Evolutionary conservation across 2,797 vertebrate species (phyloP).

Genomic region (Hemitrygon akajei): DNA sequence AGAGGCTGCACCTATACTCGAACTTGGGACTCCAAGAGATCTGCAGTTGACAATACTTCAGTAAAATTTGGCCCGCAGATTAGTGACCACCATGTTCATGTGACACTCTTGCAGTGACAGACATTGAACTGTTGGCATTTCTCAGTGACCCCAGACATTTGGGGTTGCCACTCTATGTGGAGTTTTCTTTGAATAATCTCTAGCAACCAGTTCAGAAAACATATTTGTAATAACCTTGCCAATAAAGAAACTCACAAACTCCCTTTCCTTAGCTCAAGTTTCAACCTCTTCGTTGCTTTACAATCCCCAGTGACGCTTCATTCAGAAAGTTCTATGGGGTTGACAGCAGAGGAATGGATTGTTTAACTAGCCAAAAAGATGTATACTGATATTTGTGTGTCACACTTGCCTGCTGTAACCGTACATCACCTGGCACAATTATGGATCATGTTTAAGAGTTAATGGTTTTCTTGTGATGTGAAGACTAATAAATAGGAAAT

Average conservation of each 20-base stretch:
- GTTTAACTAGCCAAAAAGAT: not conserved
- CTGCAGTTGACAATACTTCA: too few relatives aligned
- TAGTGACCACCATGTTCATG: too few relatives aligned
- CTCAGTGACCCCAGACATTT: not conserved
- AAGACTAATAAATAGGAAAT: slow-evolving; percentile 2
- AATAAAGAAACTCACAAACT: not conserved
- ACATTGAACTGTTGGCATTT: too few relatives aligned
- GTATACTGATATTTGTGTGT: not conserved
- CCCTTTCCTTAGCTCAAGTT: not conserved
- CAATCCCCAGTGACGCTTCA: not conserved
- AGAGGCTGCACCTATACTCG: too few relatives aligned
- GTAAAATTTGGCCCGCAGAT: too few relatives aligned
- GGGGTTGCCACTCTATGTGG: not conserved
- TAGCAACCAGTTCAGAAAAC: not conserved
- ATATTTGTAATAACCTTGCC: not conserved
- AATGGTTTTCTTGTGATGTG: too few relatives aligned
- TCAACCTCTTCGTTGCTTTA: not conserved
- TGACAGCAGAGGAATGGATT: not conserved
- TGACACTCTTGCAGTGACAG: too few relatives aligned
- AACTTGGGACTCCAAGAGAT: too few relatives aligned
- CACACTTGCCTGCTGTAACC: not conserved
- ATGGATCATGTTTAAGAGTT: not conserved
- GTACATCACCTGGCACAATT: not conserved
- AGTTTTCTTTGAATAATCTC: not conserved
- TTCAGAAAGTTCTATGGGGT: not conserved